Conservation (phyloP, 2,888 invertebrate species). For the Elysia crispata region DNA sequence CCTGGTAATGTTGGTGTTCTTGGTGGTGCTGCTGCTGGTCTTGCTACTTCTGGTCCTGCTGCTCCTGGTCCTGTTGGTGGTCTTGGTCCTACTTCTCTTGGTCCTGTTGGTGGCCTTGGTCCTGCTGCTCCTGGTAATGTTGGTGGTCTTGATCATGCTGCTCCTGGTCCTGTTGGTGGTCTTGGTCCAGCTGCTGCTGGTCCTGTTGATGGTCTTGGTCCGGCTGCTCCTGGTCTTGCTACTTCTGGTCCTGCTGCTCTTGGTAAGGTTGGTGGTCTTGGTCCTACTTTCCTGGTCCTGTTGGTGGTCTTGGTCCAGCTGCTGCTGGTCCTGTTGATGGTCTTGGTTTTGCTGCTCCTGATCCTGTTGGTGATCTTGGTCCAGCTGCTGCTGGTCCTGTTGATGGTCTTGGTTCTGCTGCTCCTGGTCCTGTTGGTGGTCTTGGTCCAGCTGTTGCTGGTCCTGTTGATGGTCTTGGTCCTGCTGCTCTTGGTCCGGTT, state of each 20-base stretch:
- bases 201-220: slow-evolving; percentile 1
- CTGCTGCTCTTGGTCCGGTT: background rate
- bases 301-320: too few species aligned
- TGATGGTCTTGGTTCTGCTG: too few species aligned
- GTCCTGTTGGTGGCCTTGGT: too few species aligned
- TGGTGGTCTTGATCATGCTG: background rate
- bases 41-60: too few species aligned
- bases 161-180: too few species aligned
- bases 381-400: background rate
- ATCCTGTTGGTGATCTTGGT: background rate
- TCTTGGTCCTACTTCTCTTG: background rate
- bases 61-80: too few species aligned
- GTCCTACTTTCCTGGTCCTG: slow-evolving; percentile 39
- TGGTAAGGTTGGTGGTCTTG: too few species aligned
- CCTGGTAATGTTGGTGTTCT: too few species aligned
- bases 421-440: too few species aligned
- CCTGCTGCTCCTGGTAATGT: background rate
- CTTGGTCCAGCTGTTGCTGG: background rate
- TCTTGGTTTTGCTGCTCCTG: too few species aligned
- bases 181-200: background rate
- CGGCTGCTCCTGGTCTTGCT: background rate
- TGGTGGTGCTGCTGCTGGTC: slow-evolving; percentile 40
- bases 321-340: background rate
- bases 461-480: slow-evolving; percentile 1
- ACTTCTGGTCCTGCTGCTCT: slow-evolving; percentile 22